A percentile compares a stretch with the other conserved stretches of the same genome.
These are phyloP conservation scores for Lagorchestes hirsutus DNA, from an alignment of 2,797 vertebrate genomes.

Conservation along the genomic window DNA sequence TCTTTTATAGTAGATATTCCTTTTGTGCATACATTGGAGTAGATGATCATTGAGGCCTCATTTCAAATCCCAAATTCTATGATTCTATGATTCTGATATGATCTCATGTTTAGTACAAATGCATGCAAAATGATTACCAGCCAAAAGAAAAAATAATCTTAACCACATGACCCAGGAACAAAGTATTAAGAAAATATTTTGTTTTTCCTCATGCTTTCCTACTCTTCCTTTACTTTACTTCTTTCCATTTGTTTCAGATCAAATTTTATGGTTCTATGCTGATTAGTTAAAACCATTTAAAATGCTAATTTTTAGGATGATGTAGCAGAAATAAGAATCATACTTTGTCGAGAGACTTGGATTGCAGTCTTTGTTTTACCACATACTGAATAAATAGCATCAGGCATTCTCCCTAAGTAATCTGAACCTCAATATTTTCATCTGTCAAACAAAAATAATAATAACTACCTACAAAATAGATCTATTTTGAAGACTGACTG, in stretches of 20 bases:
- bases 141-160: conserved; percentile 6
- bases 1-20: background rate
- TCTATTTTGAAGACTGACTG: background rate
- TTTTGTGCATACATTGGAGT: background rate
- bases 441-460: background rate
- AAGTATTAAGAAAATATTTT: conserved; percentile 16
- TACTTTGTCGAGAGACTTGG: background rate
- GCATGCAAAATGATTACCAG: conserved; percentile 8
- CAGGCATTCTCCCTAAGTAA: background rate
- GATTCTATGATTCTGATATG: background rate
- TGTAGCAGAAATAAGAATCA: background rate
- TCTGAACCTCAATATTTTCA: background rate
- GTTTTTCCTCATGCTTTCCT: conserved; percentile 4
- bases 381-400: background rate
- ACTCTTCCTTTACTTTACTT: background rate
- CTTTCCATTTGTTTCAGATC: background rate
- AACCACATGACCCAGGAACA: background rate
- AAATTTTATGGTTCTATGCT: background rate
- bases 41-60: background rate
- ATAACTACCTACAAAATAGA: background rate
- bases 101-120: background rate
- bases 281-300: conserved; percentile 15
- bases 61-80: background rate
- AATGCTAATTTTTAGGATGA: conserved; percentile 18
- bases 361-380: background rate